Base-by-base conservation (phyloP, 2,888 invertebrate genomes). In the Ormyrus labotus region DNA sequence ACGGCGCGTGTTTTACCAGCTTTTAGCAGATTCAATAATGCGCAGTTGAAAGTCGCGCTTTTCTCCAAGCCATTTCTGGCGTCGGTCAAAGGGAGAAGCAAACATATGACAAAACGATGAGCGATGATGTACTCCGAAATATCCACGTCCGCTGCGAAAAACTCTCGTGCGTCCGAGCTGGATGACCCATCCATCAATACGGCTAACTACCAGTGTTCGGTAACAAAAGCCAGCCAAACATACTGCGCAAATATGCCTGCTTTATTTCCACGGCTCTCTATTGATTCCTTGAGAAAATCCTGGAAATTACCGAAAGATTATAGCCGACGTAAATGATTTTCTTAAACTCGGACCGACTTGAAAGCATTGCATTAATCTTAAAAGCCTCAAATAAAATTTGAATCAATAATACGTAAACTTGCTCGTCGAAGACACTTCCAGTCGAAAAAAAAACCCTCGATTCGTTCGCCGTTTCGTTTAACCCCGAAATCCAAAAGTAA, bases 71-170 rank as follows among this genome's bases (percentile, higher is more conserved):
- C 50, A 10, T 58, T 48, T 48, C 50, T 48, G 47, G 53, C 57
- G 5, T 19, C 19, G 34, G 9, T 5, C 45, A 19, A 19, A 19
- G 19, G 19, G 19, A 48, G 45, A 48, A 10, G 67, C 34, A 70
- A 77, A 77, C 70, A 19, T 77, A 19, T 77, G 77, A 70, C 77
- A 70, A 57, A 55, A 57, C 70, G 63, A 57, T 71, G 77, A 77
- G 57, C 70, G 77, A 77, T 77, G 57, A 58, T 63, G 53, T 55
- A 13, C 53, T 19, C 11, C 51, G 51, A 58, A 64, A 77, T 70
- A 47, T 51, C 19, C 51, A 13, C 57, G 45, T 5, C 0, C 64
- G 63, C 48, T 57, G 60, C 1, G 9, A 63, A 63, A 63, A 64
- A 68, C 75, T 75, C 75, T 75, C 57, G 68, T 60, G 58, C 61